Evolutionary conservation across 2,888 invertebrate genomes (phyloP), one percentile per base, ranked within the genome.

Genomic region (Myopa tessellatipennis): DNA sequence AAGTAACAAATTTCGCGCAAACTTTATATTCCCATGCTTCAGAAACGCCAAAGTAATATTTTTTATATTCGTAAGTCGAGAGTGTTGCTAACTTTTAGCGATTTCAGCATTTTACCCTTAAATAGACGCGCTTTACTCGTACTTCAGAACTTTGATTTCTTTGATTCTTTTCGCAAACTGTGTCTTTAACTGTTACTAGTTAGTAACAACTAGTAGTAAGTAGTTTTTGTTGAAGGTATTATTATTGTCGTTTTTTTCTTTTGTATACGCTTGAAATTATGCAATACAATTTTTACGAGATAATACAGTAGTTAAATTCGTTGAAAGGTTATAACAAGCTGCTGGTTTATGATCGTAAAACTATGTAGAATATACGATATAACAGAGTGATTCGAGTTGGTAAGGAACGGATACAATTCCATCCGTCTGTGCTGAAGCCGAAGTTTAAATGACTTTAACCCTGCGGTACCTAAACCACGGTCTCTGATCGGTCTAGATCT

Each of bases 261-360:
- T 1, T 40, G 38, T 5, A 67, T 67, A 55, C 74, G 65, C 74
- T 74, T 8, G 65, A 65, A 74, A 65, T 63, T 74, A 74, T 74
- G 74, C 74, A 67, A 65, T 34, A 74, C n/a, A 67, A 34, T 67
- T 74, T 18, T 12, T 26, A 26, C 26, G 55, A n/a, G n/a, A 55
- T n/a, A 5, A 8, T 55, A 45, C 6, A 45, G 45, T 6, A 45
- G 10, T 1, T 26, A 2, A 26, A 26, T 26, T 26, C 26, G 2
- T 26, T 26, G 26, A 26, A 26, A 26, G 26, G 26, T 26, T 26
- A 26, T 26, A 26, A 26, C 2, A 26, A 26, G 26, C 26, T 26
- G 1, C 26, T 26, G 26, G 26, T 26, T 26, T 26, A 26, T 26
- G 26, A 26, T 26, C 26, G 26, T 26, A 26, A 26, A 26, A 26